A percentile compares a stretch with the other conserved stretches of the same genome.
Evolutionary conservation across 2,888 invertebrate genomes (phyloP).

Genomic region (Drosophila neotestacea): DNA sequence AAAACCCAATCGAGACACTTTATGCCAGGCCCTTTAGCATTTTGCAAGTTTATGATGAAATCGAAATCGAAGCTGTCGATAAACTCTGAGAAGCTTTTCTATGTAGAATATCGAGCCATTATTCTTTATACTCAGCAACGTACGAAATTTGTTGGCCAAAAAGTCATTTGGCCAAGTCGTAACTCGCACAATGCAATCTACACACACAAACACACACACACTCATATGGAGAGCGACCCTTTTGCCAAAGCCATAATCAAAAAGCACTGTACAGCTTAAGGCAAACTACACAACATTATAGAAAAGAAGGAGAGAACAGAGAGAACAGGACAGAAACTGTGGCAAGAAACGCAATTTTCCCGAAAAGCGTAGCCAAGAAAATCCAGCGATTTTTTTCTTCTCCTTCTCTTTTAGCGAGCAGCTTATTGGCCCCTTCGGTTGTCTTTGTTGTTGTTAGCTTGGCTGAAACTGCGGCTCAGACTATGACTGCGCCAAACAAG

Average conservation of each 20-base stretch:
- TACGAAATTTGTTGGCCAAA: constrained; percentile 53
- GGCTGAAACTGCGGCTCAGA: constrained; percentile 24
- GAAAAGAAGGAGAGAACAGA: not conserved
- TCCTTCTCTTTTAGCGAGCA: constrained; percentile 13
- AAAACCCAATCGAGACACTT: constrained; percentile 22
- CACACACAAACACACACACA: constrained; percentile 27
- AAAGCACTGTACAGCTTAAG: constrained; percentile 61
- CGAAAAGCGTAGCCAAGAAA: constrained; percentile 67
- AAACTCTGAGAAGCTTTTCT: constrained; percentile 9
- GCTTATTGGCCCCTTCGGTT: constrained; percentile 49
- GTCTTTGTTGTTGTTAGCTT: constrained; percentile 18
- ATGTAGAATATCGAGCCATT: constrained; percentile 39
- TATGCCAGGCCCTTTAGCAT: constrained; percentile 20
- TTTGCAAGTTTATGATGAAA: constrained; percentile 43
- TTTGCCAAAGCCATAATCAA: constrained; percentile 56
- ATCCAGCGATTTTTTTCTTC: constrained; percentile 35
- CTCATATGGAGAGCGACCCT: constrained; percentile 32
- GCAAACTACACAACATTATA: constrained; percentile 38
- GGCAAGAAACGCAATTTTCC: constrained; percentile 69
- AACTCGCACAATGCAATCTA: constrained; percentile 61
- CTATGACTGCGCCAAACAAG: constrained; percentile 40
- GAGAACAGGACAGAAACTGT: constrained; percentile 12
- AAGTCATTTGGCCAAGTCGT: constrained; percentile 65
- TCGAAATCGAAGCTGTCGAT: constrained; percentile 28
- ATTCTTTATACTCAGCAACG: constrained; percentile 45